Base-by-base conservation (phyloP, 2,797 vertebrate species). In the Gymnoscopelus braueri region DNA sequence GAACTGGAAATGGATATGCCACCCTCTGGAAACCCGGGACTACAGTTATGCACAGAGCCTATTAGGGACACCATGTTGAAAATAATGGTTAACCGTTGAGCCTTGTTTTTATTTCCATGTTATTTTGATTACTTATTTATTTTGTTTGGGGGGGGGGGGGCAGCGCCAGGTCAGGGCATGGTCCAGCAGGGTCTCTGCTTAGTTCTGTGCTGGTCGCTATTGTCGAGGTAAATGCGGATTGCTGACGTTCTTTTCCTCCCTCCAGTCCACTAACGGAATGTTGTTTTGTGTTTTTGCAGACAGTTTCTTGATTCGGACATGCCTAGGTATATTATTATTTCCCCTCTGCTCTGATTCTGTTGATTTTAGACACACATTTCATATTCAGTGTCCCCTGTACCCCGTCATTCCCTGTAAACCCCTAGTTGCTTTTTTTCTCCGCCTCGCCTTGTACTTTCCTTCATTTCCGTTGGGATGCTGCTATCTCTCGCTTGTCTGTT, bases 221-320 rank as follows among this genome's bases (percentile, higher is more conserved):
- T 80, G 77, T 67, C 59, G 71, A 82, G 71, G 68, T 84, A 69
- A 86, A 81, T 81, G 75, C 83, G 89, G 83, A 83, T 68, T 88
- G 85, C 88, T 87, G 74, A 91, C 69, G 69, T 84, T 88, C 39
- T 44, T 44, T 90, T 75, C 89, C 67, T 88, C 89, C 91, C 90
- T 91, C 63, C 15, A 91, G 86, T 92, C 86, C 93, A 96, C 96
- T 98, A 98, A 98, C 94, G 67, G 90, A 96, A 92, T 96, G 93
- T 95, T 96, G 88, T 95, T 94, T 96, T 98, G 95, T 98, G 95
- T 96, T 96, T 97, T 95, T 80, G 91, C 98, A 99, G 98, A 97
- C 97, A 99, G 95, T 99, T 99, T 98, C 97, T 99, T 98, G 98
- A 99, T 97, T 98, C 96, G 95, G 98, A 99, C 96, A 96, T 98